Evolutionary conservation across 2,888 invertebrate genomes (phyloP), one percentile per base, ranked within the genome.

Genomic region (Ceratothoa steindachneri): DNA sequence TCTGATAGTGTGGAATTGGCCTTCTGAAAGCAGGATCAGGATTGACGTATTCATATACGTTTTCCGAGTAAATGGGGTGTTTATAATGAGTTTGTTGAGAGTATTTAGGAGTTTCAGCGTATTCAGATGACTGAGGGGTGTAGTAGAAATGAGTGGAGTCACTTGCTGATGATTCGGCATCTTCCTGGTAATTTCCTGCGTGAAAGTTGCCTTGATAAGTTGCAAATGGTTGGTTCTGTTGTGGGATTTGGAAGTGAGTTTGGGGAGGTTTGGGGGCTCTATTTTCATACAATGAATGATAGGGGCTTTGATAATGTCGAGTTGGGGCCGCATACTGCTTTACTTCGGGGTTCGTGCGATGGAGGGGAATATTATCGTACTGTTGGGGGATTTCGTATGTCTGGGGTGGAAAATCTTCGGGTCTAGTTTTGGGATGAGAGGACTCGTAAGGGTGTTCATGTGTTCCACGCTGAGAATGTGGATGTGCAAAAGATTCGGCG

Each of bases 21-120:
- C 22, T 60, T 24, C 22, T 60, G 22, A 24, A 24, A 24, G 60
- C 22, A 24, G 12, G 24, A 1, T 24, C 22, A 7, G 60, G 60
- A 22, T 60, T 24, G n/a, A 24, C 60, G 60, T 60, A 60, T 24
- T 60, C 22, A 24, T 24, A 60, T 22, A 60, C 27, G 27, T 60
- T 60, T n/a, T 60, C 60, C 24, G 60, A n/a, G 27, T 55, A 60
- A 24, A 24, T 22, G 19, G 60, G 60, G 24, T 24, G 60, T 24
- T 60, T n/a, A 4, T n/a, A 19, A 51, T 51, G 24, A n/a, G 60
- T 60, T 60, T 60, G 60, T 60, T 60, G 60, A 24, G 60, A 55
- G 27, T 60, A 60, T 60, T 60, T 60, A 22, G 60, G 60, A 60
- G 3, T 24, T 2, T 60, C 60, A 7, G 1, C 12, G 9, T 22